Evolutionary conservation across 2,797 vertebrate species (phyloP), one percentile per base, ranked within the genome.

Genomic region (Trichosurus vulpecula): DNA sequence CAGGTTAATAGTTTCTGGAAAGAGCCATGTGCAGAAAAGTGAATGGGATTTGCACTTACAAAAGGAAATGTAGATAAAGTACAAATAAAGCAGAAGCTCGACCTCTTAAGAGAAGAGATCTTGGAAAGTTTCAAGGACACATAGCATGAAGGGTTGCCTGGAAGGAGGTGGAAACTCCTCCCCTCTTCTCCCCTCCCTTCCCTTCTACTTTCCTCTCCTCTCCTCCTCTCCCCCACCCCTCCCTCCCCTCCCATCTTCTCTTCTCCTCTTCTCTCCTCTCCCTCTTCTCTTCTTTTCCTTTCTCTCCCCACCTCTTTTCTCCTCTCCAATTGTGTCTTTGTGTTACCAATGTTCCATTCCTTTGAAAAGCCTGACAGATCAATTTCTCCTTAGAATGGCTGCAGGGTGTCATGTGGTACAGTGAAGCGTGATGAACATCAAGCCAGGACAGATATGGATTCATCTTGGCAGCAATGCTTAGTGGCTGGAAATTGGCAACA

Each of bases 191-290:
- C 22, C 22, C 31, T 61, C 11, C 58, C 13, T 4, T 14, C 1
- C 31, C 5, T 5, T 35, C 13, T 57, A 8, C 11, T 61, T 25
- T 6, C 35, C 13, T 66, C 31, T 30, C 56, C 56, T 14, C 31
- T 35, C 16, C 14, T 19, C 4, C 4, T 6, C 35, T 8, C 66
- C 2, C 3, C 6, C 3, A 1, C 10, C 19, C 6, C 0, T 4
- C n/a, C 4, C 3, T 1, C 13, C 8, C 55, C 35, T 66, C 13
- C 1, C 13, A 13, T 66, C 0, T 31, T 12, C 11, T 14, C 58
- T 14, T 66, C 13, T n/a, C 14, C 12, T 66, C 8, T 66, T 31
- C 4, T 61, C 13, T 61, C 31, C 3, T 5, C 31, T 14, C 13
- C 31, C 55, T n/a, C 31, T 14, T 11, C 61, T 61, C 14, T n/a